These are phyloP conservation scores for Phalacrocorax brasilianus DNA, from an alignment of 2,113 vertebrate species.

Conservation along the genomic window DNA sequence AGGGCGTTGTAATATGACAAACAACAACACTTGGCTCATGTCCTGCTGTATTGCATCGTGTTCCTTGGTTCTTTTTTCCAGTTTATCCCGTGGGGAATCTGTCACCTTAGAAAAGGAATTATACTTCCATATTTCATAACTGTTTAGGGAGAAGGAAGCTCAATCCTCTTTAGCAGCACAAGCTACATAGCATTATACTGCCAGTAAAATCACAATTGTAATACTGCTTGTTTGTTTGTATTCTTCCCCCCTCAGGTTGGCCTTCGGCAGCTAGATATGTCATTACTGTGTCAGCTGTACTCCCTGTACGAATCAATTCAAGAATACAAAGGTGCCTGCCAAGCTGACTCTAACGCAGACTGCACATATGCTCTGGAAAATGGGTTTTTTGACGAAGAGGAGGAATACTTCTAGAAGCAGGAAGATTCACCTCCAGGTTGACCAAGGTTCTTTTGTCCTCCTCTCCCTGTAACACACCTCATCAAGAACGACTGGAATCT, in stretches of 20 bases:
- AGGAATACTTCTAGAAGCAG: slow-evolving; percentile 86
- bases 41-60: background rate
- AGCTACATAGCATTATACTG: background rate
- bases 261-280: slow-evolving; percentile 98
- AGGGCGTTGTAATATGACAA: rapidly evolving
- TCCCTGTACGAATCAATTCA: slow-evolving; percentile 98
- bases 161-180: background rate
- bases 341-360: slow-evolving; percentile 86
- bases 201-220: background rate
- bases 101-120: background rate
- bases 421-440: background rate
- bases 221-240: background rate
- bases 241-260: slow-evolving; percentile 81
- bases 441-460: slow-evolving; percentile 16
- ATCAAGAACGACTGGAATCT: slow-evolving; percentile 71
- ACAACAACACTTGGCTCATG: background rate
- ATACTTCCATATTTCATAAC: background rate
- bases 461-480: background rate
- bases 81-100: background rate
- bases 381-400: slow-evolving; percentile 94
- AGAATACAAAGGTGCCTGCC: slow-evolving; percentile 97
- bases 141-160: background rate
- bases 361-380: slow-evolving; percentile 86
- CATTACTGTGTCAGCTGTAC: slow-evolving; percentile 95
- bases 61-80: background rate